A percentile compares a stretch with the other conserved stretches of the same genome.
phyloP scores from a whole-genome alignment of 2,888 invertebrate species.

The Cantharis rustica region DNA sequence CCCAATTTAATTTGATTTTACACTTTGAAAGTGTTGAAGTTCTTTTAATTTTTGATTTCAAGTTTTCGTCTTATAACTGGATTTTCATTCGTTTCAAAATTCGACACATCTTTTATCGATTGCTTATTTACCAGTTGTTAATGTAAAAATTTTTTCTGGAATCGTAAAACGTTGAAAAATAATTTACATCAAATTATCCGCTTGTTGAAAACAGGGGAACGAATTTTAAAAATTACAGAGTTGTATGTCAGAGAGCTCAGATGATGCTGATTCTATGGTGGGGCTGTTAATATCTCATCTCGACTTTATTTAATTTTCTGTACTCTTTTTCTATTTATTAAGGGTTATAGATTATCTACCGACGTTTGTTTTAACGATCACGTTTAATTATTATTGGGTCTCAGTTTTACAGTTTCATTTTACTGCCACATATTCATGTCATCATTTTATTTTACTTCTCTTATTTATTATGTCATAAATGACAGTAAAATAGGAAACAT shows the following conservation, averaged over 20 bases:
- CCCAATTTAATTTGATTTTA: background rate
- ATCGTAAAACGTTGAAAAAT: background rate
- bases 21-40: background rate
- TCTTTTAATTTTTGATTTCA: background rate
- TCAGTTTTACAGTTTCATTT: conserved; percentile 39
- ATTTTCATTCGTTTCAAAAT: background rate
- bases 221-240: conserved; percentile 38
- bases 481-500: conserved; percentile 42
- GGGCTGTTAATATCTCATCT: conserved; percentile 38
- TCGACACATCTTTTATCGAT: background rate
- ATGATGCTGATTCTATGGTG: conserved; percentile 42
- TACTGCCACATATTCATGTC: conserved; percentile 41
- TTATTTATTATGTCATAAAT: conserved; percentile 48
- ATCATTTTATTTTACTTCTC: conserved; percentile 42
- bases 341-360: conserved; percentile 44
- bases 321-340: conserved; percentile 41
- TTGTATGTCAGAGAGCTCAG: conserved; percentile 42
- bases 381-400: conserved; percentile 44
- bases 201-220: conserved; percentile 38
- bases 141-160: background rate
- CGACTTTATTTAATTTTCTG: conserved; percentile 40
- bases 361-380: conserved; percentile 45
- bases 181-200: conserved; percentile 26
- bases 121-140: background rate
- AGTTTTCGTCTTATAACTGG: background rate